Percentiles rank a stretch among this genome's conserved stretches.
phyloP scores from a whole-genome alignment of 2,113 vertebrate species.

The Albula glossodonta region DNA sequence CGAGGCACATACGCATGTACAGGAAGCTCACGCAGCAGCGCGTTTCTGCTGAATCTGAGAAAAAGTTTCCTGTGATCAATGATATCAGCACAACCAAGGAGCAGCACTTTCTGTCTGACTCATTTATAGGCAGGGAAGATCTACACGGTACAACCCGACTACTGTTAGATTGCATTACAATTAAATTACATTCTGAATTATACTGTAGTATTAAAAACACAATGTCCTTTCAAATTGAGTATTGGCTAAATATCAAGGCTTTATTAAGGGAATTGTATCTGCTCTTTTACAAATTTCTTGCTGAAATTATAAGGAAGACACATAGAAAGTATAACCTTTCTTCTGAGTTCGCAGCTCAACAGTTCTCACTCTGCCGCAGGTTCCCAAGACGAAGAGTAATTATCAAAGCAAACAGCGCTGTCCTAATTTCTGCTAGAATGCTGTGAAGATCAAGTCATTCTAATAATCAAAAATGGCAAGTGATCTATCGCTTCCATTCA shows the following conservation, averaged over 20 bases:
- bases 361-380: not conserved
- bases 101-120: not conserved
- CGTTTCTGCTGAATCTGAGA: constrained; percentile 11
- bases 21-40: not conserved
- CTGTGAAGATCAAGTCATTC: not conserved
- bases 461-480: not conserved
- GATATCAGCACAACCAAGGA: not conserved
- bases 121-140: not conserved
- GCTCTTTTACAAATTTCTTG: too few species aligned
- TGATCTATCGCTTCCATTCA: not conserved
- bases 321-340: not conserved
- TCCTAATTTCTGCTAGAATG: not conserved
- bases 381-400: not conserved
- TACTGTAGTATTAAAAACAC: too few species aligned
- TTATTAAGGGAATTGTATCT: too few species aligned
- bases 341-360: not conserved
- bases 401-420: not conserved
- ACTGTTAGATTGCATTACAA: not conserved
- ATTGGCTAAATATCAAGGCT: too few species aligned
- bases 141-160: not conserved
- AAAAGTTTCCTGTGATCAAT: constrained; percentile 14
- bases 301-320: not conserved
- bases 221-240: too few species aligned
- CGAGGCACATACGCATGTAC: not conserved
- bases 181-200: too few species aligned